Evolutionary conservation across 2,888 invertebrate species (phyloP).

Genomic region (Agriopis marginaria): DNA sequence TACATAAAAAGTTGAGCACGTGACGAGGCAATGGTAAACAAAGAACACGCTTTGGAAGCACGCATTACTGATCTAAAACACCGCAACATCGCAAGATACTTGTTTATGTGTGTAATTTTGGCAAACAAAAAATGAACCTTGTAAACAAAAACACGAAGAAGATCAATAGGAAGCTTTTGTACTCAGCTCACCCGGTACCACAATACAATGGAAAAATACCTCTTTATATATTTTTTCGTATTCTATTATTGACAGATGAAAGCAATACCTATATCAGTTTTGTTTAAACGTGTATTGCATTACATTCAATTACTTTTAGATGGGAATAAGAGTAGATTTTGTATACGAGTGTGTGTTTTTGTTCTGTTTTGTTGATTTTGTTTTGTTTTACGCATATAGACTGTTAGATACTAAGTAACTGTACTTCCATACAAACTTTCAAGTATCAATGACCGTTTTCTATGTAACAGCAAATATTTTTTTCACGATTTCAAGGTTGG

Average conservation of each 20-base stretch:
- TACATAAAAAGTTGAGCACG: constrained; percentile 53
- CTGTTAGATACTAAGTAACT: no score
- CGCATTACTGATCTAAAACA: constrained; percentile 42
- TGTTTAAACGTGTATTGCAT: constrained; percentile 4
- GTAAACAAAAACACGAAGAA: constrained; percentile 27
- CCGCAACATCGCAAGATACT: constrained; percentile 30
- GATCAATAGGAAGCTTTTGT: constrained; percentile 24
- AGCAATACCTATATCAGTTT: constrained; percentile 4
- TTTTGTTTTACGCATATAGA: no score
- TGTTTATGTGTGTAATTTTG: constrained; percentile 32
- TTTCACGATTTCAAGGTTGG: no score
- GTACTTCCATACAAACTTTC: no score
- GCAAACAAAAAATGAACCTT: constrained; percentile 22
- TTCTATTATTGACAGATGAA: constrained; percentile 16
- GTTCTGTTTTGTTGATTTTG: no score
- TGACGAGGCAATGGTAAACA: constrained; percentile 50
- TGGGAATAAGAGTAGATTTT: not conserved
- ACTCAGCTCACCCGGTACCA: constrained; percentile 5
- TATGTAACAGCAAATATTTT: no score
- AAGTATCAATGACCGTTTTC: no score
- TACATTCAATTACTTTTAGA: not conserved
- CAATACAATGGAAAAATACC: constrained; percentile 15
- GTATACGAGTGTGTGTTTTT: no score
- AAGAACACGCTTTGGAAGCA: constrained; percentile 45
- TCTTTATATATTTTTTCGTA: constrained; percentile 9